These are phyloP conservation scores for Hylaeus volcanicus DNA, from an alignment of 1,140 invertebrate genomes.

Conservation along the genomic window DNA sequence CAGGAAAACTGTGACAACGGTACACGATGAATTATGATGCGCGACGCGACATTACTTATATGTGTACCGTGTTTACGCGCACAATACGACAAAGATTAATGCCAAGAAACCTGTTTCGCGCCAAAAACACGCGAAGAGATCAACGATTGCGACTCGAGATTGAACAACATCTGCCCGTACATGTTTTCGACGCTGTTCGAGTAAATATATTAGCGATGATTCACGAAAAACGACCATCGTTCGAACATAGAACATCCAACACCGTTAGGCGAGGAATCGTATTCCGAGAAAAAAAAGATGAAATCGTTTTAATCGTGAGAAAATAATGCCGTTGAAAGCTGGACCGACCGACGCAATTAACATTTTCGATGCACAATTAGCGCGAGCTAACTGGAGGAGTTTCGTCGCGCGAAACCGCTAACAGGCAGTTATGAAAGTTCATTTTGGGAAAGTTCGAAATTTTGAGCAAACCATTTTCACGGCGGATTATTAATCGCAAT, in stretches of 20 bases:
- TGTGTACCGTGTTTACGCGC: neutral
- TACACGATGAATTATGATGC: constrained; percentile 37
- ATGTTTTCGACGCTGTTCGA: neutral
- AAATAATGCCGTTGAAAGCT: neutral
- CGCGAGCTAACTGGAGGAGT: neutral
- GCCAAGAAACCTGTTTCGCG: neutral
- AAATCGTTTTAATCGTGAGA: neutral
- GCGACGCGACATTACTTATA: neutral
- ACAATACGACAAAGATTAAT: constrained; percentile 18
- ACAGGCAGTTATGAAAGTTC: neutral
- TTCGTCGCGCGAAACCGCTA: neutral
- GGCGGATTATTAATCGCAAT: constrained; percentile 16
- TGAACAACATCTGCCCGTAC: neutral
- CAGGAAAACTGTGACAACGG: constrained; percentile 20
- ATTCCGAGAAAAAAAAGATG: too few relatives aligned
- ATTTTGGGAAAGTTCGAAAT: neutral
- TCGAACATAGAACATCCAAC: too few relatives aligned
- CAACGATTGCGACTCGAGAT: neutral
- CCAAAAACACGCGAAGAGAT: neutral
- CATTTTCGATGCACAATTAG: neutral
- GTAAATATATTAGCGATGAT: neutral
- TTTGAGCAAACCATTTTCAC: constrained; percentile 2
- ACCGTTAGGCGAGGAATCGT: neutral
- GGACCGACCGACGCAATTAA: neutral
- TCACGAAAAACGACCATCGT: neutral